Percentiles rank a stretch among this genome's conserved stretches.
phyloP scores from a whole-genome alignment of 2,797 vertebrate genomes.

The Leptatherina wallacei region DNA sequence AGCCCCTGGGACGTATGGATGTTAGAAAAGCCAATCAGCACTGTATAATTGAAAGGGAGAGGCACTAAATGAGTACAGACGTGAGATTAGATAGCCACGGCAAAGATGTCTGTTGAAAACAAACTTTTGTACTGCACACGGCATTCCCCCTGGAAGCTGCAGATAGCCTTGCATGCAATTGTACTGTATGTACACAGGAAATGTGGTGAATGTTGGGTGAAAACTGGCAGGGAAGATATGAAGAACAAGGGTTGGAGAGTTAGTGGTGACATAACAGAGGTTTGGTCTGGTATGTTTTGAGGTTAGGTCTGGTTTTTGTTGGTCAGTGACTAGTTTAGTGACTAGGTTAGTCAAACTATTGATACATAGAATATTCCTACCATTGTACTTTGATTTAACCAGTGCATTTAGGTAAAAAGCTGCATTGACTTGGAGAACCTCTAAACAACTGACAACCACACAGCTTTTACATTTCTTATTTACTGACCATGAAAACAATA shows the following conservation, averaged over 20 bases:
- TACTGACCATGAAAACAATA: background rate
- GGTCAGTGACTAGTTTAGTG: background rate
- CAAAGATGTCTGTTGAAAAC: conserved; percentile 58
- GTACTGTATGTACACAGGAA: conserved; percentile 63
- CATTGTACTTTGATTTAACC: background rate
- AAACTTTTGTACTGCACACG: conserved; percentile 43
- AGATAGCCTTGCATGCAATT: conserved; percentile 41
- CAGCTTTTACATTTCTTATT: background rate
- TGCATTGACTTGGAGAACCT: background rate
- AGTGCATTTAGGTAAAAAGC: background rate
- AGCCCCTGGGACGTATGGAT: conserved; percentile 50
- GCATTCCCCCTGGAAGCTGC: conserved; percentile 35
- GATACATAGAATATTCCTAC: background rate
- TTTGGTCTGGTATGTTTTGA: conserved; percentile 2
- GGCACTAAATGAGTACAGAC: conserved; percentile 65
- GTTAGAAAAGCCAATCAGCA: conserved; percentile 55
- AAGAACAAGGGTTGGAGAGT: conserved; percentile 9
- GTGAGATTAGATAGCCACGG: conserved; percentile 62
- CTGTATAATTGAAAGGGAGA: conserved; percentile 66
- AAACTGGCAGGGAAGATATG: conserved; percentile 41
- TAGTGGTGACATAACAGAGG: conserved; percentile 11
- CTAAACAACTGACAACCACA: background rate
- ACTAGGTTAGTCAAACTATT: background rate
- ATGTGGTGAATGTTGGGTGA: conserved; percentile 57
- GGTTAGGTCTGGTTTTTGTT: conserved; percentile 2